phyloP scores from a whole-genome alignment of 2,113 vertebrate genomes.

The Oreotrochilus melanogaster region DNA sequence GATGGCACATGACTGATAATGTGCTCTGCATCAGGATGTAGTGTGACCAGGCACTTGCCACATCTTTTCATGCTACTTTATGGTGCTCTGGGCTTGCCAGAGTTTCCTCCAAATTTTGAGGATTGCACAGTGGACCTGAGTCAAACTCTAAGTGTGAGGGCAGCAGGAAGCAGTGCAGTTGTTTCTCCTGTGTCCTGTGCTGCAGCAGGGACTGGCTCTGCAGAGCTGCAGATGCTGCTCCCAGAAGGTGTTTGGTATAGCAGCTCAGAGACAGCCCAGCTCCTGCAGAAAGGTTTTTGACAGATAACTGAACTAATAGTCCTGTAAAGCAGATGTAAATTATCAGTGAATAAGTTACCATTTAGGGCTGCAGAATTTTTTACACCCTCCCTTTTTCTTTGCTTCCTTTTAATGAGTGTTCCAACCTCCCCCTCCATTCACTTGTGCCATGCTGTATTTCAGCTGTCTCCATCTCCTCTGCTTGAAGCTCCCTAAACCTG shows the following conservation, averaged over 20 bases:
- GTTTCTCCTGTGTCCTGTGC: not conserved
- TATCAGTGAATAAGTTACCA: conserved; percentile 50
- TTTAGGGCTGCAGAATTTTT: conserved; percentile 23
- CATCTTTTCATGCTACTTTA: not conserved
- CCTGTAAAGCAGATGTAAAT: conserved; percentile 52
- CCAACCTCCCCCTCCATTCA: not conserved
- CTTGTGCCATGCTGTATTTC: not conserved
- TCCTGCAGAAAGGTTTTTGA: conserved; percentile 49
- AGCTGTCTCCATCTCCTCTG: not conserved
- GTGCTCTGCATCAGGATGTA: not conserved
- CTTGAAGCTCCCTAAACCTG: not conserved
- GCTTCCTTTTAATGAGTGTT: conserved; percentile 30
- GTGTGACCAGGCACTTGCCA: not conserved
- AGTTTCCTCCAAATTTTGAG: not conserved
- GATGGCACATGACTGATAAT: not conserved
- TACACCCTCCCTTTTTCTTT: conserved; percentile 13
- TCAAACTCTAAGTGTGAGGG: not conserved
- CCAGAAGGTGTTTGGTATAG: not conserved
- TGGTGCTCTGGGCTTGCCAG: not conserved
- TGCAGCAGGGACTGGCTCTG: not conserved
- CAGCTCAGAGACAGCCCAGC: not conserved
- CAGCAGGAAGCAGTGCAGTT: fast-evolving
- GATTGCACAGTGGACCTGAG: not conserved
- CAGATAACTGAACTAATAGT: conserved; percentile 49
- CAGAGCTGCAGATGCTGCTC: not conserved